Base-by-base conservation (phyloP, 2,888 invertebrate genomes). In the Neelides folsomi region DNA sequence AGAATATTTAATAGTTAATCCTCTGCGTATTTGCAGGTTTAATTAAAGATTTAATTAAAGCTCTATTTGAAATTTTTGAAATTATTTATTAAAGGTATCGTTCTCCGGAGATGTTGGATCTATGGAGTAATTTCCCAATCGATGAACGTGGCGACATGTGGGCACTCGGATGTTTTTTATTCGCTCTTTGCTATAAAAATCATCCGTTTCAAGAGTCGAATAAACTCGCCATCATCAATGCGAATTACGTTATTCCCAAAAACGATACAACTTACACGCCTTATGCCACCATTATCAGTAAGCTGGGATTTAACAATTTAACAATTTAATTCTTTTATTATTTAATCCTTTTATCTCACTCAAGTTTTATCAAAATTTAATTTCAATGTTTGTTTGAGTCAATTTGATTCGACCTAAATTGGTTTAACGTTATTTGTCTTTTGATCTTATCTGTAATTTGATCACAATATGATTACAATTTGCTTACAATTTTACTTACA, bases 51-150 rank as follows among this genome's bases (percentile, higher is more conserved):
- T 27, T 27, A 27, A 27, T 27, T 7, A 5, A 3, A 27, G 3
- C 7, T 27, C 27, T 5, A 27, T 45, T 20, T 16, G 7, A 34
- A 37, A 40, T 10, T 48, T 8, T 19, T 47, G 9, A 37, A 38
- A 9, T 39, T 78, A 8, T n/a, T 20, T 19, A 39, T 20, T 36
- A 18, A 27, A 60, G 60, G 97, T 98, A 98, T 72, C 78, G 98
- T 69, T 87, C 97, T 0, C 98, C 98, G 34, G 98, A 98, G 76
- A 93, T 97, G 83, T 76, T 97, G 58, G 95, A 97, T 69, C 88
- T 94, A 4, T 98, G 97, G 86, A 89, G 84, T 67, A 94, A 98
- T 70, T 83, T 84, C 68, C 85, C 83, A 57, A 92, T 98, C 62
- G 92, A 92, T 52, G 79, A 86, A 60, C 81, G 86, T 41, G 81